phyloP scores from a whole-genome alignment of 2,797 vertebrate genomes.

The Babyrousa celebensis region DNA sequence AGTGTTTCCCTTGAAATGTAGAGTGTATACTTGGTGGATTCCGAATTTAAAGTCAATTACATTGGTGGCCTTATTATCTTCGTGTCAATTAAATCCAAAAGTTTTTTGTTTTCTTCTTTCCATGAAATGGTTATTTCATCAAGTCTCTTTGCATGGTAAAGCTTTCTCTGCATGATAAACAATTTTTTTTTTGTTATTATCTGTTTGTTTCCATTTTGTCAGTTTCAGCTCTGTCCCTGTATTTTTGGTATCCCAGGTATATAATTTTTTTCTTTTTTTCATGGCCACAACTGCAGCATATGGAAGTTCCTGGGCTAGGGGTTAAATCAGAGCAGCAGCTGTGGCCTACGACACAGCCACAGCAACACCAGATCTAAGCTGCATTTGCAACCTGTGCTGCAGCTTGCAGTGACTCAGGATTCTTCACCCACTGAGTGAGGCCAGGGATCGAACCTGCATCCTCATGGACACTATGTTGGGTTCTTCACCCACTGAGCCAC shows the following conservation, averaged over 20 bases:
- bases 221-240: background rate
- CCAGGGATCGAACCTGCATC: no score
- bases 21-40: background rate
- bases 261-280: background rate
- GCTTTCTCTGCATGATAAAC: background rate
- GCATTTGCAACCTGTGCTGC: no score
- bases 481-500: no score
- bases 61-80: background rate
- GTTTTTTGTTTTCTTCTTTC: background rate
- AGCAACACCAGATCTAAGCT: no score
- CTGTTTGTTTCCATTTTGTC: conserved; percentile 18
- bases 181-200: conserved; percentile 18
- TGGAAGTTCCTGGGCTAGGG: no score
- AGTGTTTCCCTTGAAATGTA: background rate
- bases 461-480: no score
- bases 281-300: no score
- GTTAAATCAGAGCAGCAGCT: no score
- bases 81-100: background rate
- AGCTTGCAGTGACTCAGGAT: no score
- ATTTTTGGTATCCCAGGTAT: background rate
- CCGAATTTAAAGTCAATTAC: conserved; percentile 11
- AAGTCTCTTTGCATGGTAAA: background rate
- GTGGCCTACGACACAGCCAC: no score
- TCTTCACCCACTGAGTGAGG: no score
- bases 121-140: conserved; percentile 6